Evolutionary conservation across 2,888 invertebrate species (phyloP).

Genomic region (Tribolium freemani): DNA sequence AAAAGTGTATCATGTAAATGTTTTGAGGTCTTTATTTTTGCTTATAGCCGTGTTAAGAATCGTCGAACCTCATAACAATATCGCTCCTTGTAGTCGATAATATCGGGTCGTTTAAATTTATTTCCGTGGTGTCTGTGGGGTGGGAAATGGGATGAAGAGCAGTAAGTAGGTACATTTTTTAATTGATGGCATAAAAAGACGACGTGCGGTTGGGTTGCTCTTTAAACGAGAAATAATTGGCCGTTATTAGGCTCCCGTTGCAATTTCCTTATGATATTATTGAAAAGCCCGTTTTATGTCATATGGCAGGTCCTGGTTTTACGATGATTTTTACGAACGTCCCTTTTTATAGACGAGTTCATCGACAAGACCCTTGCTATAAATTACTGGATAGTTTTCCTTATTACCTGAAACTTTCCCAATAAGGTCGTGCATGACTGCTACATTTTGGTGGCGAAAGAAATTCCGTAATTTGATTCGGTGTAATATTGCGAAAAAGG

Average conservation of each 20-base stretch:
- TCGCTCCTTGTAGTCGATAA: too few relatives aligned
- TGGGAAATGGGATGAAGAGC: too few relatives aligned
- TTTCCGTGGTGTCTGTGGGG: too few relatives aligned
- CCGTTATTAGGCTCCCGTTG: constrained; percentile 21
- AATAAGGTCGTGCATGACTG: constrained; percentile 1
- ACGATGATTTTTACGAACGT: constrained; percentile 15
- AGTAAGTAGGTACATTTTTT: neutral
- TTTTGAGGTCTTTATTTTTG: too few relatives aligned
- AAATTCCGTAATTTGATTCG: neutral
- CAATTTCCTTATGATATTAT: constrained; percentile 22
- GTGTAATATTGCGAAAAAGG: neutral
- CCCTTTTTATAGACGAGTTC: constrained; percentile 26
- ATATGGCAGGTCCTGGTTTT: constrained; percentile 8
- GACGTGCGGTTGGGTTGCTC: constrained; percentile 4
- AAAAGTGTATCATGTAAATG: too few relatives aligned
- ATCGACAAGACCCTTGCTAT: constrained; percentile 21
- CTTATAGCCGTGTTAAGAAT: too few relatives aligned
- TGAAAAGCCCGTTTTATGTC: constrained; percentile 25
- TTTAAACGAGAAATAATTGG: constrained; percentile 25
- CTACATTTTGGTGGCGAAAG: neutral
- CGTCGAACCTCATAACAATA: too few relatives aligned
- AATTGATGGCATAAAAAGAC: constrained; percentile 15
- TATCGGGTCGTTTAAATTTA: too few relatives aligned
- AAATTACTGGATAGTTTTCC: constrained; percentile 25
- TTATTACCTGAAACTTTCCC: constrained; percentile 27